Evolutionary conservation across 1,140 invertebrate genomes (phyloP).

Genomic region (Brachionus calyciflorus): DNA sequence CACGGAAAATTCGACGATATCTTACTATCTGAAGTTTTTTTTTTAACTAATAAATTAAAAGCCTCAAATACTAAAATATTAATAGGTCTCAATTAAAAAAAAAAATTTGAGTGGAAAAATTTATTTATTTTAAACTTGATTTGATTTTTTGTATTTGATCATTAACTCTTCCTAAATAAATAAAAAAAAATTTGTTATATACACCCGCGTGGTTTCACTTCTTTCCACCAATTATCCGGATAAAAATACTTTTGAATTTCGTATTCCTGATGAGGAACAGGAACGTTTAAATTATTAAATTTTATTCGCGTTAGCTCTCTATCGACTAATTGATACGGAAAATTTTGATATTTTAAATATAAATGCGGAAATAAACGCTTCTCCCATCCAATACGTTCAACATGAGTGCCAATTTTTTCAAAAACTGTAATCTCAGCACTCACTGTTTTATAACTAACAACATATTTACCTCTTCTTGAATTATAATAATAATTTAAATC

Average conservation of each 20-base stretch:
- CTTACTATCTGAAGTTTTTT: no score
- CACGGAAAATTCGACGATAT: no score
- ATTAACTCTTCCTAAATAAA: no score
- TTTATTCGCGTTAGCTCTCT: conserved; percentile 62
- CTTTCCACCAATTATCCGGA: conserved; percentile 67
- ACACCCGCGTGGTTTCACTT: conserved; percentile 63
- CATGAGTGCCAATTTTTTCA: conserved; percentile 58
- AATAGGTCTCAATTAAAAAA: no score
- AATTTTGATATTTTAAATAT: conserved; percentile 65
- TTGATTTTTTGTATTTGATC: no score
- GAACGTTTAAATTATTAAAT: conserved; percentile 61
- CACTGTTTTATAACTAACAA: conserved; percentile 49
- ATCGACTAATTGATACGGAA: conserved; percentile 64
- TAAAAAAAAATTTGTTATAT: not conserved
- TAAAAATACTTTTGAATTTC: conserved; percentile 68
- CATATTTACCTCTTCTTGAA: conserved; percentile 60
- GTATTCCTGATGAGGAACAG: conserved; percentile 65
- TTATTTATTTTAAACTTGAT: no score
- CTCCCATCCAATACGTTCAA: conserved; percentile 65
- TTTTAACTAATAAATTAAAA: no score
- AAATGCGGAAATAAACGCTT: conserved; percentile 65
- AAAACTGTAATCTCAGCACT: conserved; percentile 57
- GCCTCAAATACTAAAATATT: no score
- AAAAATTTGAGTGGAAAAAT: no score
- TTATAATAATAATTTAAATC: conserved; percentile 58